Base-by-base conservation (phyloP, 1,140 invertebrate genomes). In the Mercenaria mercenaria region DNA sequence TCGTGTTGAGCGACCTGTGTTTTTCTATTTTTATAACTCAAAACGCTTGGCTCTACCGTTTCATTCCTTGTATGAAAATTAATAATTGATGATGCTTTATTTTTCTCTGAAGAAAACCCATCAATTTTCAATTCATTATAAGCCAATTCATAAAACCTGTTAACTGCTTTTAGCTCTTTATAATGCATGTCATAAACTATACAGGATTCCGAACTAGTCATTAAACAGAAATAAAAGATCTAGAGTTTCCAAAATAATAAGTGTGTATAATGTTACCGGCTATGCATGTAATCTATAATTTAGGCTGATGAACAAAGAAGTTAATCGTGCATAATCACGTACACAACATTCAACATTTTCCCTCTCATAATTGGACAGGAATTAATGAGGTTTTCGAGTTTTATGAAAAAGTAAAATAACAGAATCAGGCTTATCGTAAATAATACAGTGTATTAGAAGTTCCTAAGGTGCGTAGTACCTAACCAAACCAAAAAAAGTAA, bases 121-220 rank as follows among this genome's bases (percentile, higher is more conserved):
- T 85, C 83, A 85, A 85, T 74, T 85, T 85, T 85, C 83, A 74
- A 85, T 74, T 85, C 83, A 85, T 85, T 37, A 72, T 32, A 76
- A 85, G 69, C 26, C 83, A 61, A 85, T 85, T 85, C 52, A 74
- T 85, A 74, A 85, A 67, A 13, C n/a, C 50, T 13, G 43, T 74
- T 76, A 39, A 69, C 39, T 59, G 41, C 0, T 85, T 47, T 56
- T 29, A 79, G 61, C 69, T 32, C n/a, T n/a, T n/a, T n/a, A n/a
- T n/a, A n/a, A n/a, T n/a, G 83, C 83, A 50, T 69, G 83, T 74
- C 64, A 85, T 85, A 85, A 85, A 85, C 41, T 34, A 43, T 26
- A 50, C 32, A 34, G 29, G 26, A 43, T 56, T 56, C 34, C 69
- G 41, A 32, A 23, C 34, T 41, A 26, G 23, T 76, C 83, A 52